phyloP scores from a whole-genome alignment of 1,140 invertebrate species.

The Drosophila virilis region DNA sequence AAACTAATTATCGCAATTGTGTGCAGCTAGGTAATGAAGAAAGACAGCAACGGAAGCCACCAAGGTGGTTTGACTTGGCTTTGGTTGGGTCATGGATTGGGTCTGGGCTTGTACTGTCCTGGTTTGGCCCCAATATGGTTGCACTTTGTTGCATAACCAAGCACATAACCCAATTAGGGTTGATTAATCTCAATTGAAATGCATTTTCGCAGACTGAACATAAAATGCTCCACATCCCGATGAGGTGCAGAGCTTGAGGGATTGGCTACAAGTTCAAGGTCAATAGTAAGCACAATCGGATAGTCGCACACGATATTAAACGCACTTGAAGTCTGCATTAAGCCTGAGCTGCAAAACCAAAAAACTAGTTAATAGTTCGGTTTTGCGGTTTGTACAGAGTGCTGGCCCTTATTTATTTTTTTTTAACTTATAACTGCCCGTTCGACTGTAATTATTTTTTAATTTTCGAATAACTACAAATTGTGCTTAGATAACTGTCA shows the following conservation, averaged over 20 bases:
- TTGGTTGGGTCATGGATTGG: constrained; percentile 28
- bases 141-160: constrained; percentile 74
- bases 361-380: no score
- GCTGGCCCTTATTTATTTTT: no score
- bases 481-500: no score
- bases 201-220: constrained; percentile 51
- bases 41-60: constrained; percentile 80
- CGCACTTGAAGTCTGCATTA: no score
- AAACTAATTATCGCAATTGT: constrained; percentile 83
- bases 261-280: constrained; percentile 43
- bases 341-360: no score
- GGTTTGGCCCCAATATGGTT: constrained; percentile 59
- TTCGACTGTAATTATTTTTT: no score
- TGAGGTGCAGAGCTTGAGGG: background rate
- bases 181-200: constrained; percentile 82
- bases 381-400: no score
- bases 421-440: no score
- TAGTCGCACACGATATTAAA: no score
- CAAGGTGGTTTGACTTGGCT: constrained; percentile 58
- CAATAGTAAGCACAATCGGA: background rate
- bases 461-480: no score
- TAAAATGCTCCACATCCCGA: constrained; percentile 16
- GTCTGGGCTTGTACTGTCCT: constrained; percentile 20
- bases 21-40: constrained; percentile 80
- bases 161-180: constrained; percentile 79